A percentile compares a stretch with the other conserved stretches of the same genome.
Evolutionary conservation across 2,797 vertebrate species (phyloP).

Genomic region (Spinus olivaceus): DNA sequence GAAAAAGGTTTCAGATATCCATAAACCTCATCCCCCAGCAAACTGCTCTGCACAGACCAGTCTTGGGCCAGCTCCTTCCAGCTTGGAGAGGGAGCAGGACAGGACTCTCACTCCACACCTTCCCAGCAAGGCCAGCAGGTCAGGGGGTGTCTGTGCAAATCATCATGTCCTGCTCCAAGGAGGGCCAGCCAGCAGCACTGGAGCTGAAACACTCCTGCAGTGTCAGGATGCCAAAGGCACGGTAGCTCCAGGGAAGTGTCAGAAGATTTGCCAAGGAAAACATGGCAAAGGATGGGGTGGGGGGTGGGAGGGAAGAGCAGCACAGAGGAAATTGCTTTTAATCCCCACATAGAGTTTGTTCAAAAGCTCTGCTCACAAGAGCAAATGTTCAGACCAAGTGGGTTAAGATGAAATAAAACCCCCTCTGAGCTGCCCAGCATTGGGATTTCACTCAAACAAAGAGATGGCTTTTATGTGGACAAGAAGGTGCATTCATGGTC

Average conservation of each 20-base stretch:
- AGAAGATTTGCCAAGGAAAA: constrained; percentile 68
- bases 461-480: neutral
- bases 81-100: neutral
- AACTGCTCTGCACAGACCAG: neutral
- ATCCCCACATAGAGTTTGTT: constrained; percentile 9
- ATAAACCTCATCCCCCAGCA: neutral
- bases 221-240: constrained; percentile 12
- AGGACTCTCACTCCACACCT: rapidly evolving
- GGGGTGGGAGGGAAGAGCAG: neutral
- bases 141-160: neutral
- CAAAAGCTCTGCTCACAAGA: neutral
- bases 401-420: constrained; percentile 33
- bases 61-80: neutral
- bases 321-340: constrained; percentile 22
- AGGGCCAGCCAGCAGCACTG: neutral
- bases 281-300: neutral
- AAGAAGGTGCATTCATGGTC: constrained; percentile 51
- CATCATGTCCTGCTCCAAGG: neutral
- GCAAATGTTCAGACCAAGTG: neutral
- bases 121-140: neutral
- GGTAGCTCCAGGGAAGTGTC: neutral
- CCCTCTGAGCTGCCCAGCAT: constrained; percentile 6
- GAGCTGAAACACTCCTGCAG: constrained; percentile 12
- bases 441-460: constrained; percentile 29
- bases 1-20: neutral